Evolutionary conservation across 2,888 invertebrate species (phyloP), one percentile per base, ranked within the genome.

Genomic region (Phasia obesa): DNA sequence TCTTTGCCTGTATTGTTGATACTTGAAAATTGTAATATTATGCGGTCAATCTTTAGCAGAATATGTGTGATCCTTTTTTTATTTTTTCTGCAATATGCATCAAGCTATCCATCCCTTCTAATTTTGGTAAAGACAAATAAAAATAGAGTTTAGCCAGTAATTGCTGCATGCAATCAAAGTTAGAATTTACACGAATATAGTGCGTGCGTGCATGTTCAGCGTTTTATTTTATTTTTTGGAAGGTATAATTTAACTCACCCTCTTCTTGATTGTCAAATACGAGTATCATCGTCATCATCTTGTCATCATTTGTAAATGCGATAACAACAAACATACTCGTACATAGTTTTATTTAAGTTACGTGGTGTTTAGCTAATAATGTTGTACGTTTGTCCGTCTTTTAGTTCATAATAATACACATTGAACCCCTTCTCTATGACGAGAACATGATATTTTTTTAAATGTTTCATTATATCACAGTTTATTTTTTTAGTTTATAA

Each of bases 341-440:
- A 49, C 76, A 77, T 38, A 73, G 57, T 74, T 78, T 79, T 71
- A 51, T 67, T 75, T 71, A 77, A 73, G 73, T 73, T 78, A 70
- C 55, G 75, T 67, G 74, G 53, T 62, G 64, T 75, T 84, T 73
- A 81, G 49, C 49, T 60, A 67, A 79, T 73, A 73, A 65, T 51
- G 21, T 23, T 42, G 49, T 55, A 38, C 27, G 31, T 38, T 21
- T n/a, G 47, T 42, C 17, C 7, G 13, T 55, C n/a, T 42, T 49
- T 65, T 35, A 49, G 38, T 38, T 17, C 31, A 9, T 55, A 65
- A 44, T 31, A 31, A 53, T 53, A 55, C 5, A 25, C 51, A 67
- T 25, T 53, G 44, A 70, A 70, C 65, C 65, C 71, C 51, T 60
- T 69, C 47, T 62, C 62, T 38, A 64, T 21, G 42, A 47, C 15